Evolutionary conservation across 2,888 invertebrate genomes (phyloP), one percentile per base, ranked within the genome.

Genomic region (Linnaemya vulpina): DNA sequence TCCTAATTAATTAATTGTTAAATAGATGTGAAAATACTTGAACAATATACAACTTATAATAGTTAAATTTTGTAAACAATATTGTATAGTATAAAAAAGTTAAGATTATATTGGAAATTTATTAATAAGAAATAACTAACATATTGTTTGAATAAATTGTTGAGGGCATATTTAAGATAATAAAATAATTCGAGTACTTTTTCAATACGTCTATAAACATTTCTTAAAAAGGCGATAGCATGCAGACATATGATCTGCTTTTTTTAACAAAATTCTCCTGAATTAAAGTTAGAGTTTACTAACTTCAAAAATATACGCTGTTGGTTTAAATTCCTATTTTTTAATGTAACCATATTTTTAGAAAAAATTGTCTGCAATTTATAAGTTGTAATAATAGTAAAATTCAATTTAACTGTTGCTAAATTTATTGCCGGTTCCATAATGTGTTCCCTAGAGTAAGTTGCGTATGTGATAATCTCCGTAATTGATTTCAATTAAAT

Each of bases 31-130:
- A 58, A 77, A 76, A 58, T 65, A 58, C n/a, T 60, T 65, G 65
- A 71, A 77, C 15, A 71, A 71, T 77, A 20, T 83, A 83, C 71
- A 83, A 83, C 51, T 83, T 67, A 71, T 25, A 43, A 53, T 43
- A 80, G 22, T 30, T 25, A 38, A 22, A 40, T 10, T 46, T 67
- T 68, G 0, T 81, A 38, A 70, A 80, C 20, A 55, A 60, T 67
- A 80, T 58, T 73, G 15, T 46, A 67, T 67, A 30, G 30, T 30
- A 68, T 62, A 53, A 55, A 71, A 71, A 71, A 71, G 15, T 20
- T 68, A 38, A 13, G 15, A 46, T n/a, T 76, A 67, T 15, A 10
- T 63, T 25, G 17, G 35, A 77, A 63, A 55, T 65, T 55, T 55
- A 35, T 73, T 62, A 68, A 30, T 60, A 74, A 74, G 74, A 30